Percentiles rank a stretch among this genome's conserved stretches.
These are phyloP conservation scores for Eupithecia exiguata DNA, from an alignment of 2,888 invertebrate genomes.

Conservation along the genomic window DNA sequence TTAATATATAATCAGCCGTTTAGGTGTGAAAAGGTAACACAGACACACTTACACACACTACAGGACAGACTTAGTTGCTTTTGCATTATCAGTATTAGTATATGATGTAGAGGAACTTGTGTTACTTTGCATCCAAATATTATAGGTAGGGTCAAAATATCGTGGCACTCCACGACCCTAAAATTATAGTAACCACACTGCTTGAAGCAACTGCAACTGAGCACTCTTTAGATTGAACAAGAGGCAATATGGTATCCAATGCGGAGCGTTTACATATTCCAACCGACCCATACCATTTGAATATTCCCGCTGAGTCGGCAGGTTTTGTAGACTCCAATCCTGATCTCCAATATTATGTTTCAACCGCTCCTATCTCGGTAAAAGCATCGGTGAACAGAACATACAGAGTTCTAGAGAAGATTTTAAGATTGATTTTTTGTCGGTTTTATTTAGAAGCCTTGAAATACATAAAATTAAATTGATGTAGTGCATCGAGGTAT, in stretches of 20 bases:
- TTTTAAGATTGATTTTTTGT: neutral
- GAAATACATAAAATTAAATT: neutral
- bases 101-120: neutral
- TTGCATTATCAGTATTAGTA: neutral
- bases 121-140: neutral
- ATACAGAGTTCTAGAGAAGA: neutral
- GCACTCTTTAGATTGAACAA: slow-evolving; percentile 1
- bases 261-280: slow-evolving; percentile 32
- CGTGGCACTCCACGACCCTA: neutral
- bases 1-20: neutral
- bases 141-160: too few species aligned
- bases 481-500: too few species aligned
- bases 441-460: neutral
- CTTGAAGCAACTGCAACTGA: neutral
- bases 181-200: neutral
- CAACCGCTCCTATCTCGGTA: slow-evolving; percentile 51
- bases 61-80: too few species aligned
- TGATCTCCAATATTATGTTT: slow-evolving; percentile 61
- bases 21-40: neutral
- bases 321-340: slow-evolving; percentile 52
- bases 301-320: slow-evolving; percentile 56
- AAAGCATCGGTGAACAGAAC: slow-evolving; percentile 9
- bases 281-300: slow-evolving; percentile 55
- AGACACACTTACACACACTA: neutral
- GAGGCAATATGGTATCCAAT: slow-evolving; percentile 19